Evolutionary conservation across 2,113 vertebrate species (phyloP), one percentile per base, ranked within the genome.

Genomic region (Pipra filicauda): DNA sequence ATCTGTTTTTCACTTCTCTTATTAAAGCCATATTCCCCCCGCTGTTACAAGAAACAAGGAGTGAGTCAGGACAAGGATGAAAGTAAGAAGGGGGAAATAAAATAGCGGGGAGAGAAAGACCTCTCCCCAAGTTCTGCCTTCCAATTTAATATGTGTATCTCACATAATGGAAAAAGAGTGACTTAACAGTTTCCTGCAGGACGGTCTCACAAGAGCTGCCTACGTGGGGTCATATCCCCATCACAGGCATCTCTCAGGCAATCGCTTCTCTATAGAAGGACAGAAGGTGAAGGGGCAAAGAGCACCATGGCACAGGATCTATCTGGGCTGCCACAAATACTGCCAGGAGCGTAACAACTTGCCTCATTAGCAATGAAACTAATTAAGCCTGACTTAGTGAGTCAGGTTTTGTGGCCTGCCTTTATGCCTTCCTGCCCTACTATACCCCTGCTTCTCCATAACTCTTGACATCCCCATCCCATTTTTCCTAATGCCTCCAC

Each of bases 211-310:
- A 66, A 24, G 4, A 73, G 39, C 43, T 71, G 59, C 64, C 54
- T 73, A 10, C 19, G 14, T 8, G 15, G 26, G 23, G 22, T 54
- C 9, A 2, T 41, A 49, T 20, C 39, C 61, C 44, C 30, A 28
- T 8, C 0, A 0, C 26, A 69, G 41, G 51, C 31, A 87, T 22
- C 30, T 67, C 4, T 0, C 21, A 37, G 44, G 28, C 9, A 33
- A 52, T 49, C 0, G 0, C 62, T 73, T 39, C 35, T 35, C 41
- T 35, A 8, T 1, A 8, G 31, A 35, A 77, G 8, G n/a, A 78
- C 49, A 67, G 37, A 69, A 66, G 16, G 46, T 15, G 41, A 88
- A 88, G 28, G 21, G n/a, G 20, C 30, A 62, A 82, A 54, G 44
- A 69, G 19, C 33, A 65, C 2, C 9, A 44, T 7, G 2, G 49